Base-by-base conservation (phyloP, 2,797 vertebrate species). In the Alosa sapidissima region DNA sequence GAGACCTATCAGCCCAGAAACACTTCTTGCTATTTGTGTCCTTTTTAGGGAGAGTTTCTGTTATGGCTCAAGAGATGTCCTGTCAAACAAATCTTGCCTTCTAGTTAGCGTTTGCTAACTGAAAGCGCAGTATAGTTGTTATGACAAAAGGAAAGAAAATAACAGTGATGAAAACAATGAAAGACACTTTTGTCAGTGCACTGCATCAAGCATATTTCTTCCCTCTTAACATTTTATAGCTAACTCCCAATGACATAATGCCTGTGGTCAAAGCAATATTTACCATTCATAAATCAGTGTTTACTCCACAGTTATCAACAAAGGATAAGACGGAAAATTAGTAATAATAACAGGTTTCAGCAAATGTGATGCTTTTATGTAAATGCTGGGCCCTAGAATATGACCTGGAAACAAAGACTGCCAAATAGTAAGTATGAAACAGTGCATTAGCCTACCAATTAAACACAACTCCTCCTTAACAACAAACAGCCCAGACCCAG, bases 371-470 rank as follows among this genome's bases (percentile, higher is more conserved):
- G 96, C 94, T 97, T 98, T 98, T 97, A 99, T 99, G 97, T 97
- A 98, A 98, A 98, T 98, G 90, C 82, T 84, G 93, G 93, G 95
- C 95, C 95, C 95, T 90, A 96, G 96, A 98, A 97, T 97, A 96
- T 97, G 97, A 98, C 97, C 97, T 97, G 95, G 95, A 97, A 98
- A 98, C 97, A 98, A 99, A 97, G 96, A 95, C 95, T 96, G 95
- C 95, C 96, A 96, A 95, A 96, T 95, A 94, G 95, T 96, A 95
- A 96, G 96, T 96, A 96, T 96, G 95, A 95, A 95, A 96, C 96
- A 94, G 96, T 97, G 96, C 97, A 98, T 98, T 98, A 98, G 97
- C 94, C 95, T 96, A 98, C 98, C 97, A 98, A 99, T 99, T 98
- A 99, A 98, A 96, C 92, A 96, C 95, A 97, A 97, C 93, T 96